A percentile compares a stretch with the other conserved stretches of the same genome.
These are phyloP conservation scores for Zaprionus ornatus DNA, from an alignment of 1,140 invertebrate genomes.

Conservation along the genomic window DNA sequence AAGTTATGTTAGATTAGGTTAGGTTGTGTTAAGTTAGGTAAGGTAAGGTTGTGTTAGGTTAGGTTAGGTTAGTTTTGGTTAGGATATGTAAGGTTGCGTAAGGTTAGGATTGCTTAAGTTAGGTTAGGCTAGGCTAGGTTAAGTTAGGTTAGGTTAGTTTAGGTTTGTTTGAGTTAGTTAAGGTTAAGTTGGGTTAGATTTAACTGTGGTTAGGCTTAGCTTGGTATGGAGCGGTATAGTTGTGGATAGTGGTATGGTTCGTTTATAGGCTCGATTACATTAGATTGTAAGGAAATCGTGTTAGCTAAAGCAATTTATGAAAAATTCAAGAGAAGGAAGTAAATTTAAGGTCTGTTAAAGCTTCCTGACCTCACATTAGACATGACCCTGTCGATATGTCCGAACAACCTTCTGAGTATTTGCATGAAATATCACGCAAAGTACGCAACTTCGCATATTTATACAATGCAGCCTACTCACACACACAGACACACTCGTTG, in stretches of 20 bases:
- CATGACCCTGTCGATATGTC: not conserved
- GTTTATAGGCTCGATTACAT: not conserved
- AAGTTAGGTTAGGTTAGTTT: not conserved
- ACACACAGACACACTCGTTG: not conserved
- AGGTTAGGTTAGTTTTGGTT: not conserved
- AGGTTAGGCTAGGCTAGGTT: not conserved
- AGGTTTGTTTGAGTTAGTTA: not conserved
- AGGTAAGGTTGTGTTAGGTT: not conserved
- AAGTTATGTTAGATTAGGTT: not conserved
- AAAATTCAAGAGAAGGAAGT: too few relatives aligned
- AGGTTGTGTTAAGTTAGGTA: not conserved
- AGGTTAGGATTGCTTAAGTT: not conserved
- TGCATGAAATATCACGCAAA: slow-evolving; percentile 33
- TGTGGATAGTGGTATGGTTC: not conserved
- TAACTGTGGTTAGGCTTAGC: not conserved
- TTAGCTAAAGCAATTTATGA: too few relatives aligned
- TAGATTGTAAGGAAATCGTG: not conserved
- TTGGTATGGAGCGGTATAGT: not conserved
- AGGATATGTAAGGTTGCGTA: not conserved
- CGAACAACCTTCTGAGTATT: slow-evolving; percentile 15
- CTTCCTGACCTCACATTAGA: not conserved
- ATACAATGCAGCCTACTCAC: not conserved
- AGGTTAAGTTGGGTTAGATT: not conserved
- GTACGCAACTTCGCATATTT: slow-evolving; percentile 28
- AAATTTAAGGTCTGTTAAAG: not conserved